phyloP scores from a whole-genome alignment of 2,888 invertebrate genomes.

The Clepsis dumicolana region DNA sequence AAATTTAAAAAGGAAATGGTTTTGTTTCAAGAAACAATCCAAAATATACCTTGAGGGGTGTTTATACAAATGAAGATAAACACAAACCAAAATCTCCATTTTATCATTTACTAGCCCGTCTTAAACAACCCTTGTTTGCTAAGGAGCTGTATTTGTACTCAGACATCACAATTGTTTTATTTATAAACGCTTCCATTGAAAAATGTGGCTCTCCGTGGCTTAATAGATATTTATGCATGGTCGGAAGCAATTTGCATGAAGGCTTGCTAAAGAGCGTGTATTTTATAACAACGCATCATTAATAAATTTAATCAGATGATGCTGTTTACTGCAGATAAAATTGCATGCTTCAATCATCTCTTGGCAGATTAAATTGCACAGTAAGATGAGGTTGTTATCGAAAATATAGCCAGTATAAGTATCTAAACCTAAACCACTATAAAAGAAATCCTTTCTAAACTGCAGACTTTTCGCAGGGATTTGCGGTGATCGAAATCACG shows the following conservation, averaged over 20 bases:
- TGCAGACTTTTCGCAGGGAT: not conserved
- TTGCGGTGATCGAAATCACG: not conserved
- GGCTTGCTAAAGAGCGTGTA: slow-evolving; percentile 59
- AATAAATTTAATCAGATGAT: slow-evolving; percentile 73
- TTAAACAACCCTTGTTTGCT: slow-evolving; percentile 77
- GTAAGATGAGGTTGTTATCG: not conserved
- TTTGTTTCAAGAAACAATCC: slow-evolving; percentile 34
- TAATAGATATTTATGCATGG: slow-evolving; percentile 85
- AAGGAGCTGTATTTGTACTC: slow-evolving; percentile 63
- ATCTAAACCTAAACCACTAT: not conserved
- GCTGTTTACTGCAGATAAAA: slow-evolving; percentile 71
- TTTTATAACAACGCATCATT: slow-evolving; percentile 67
- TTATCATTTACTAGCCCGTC: slow-evolving; percentile 62
- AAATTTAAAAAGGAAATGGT: slow-evolving; percentile 67
- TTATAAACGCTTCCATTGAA: slow-evolving; percentile 69
- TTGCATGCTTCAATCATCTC: slow-evolving; percentile 61
- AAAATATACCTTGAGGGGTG: slow-evolving; percentile 44
- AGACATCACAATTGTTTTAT: slow-evolving; percentile 50
- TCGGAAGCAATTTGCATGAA: slow-evolving; percentile 76
- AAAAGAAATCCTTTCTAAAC: not conserved
- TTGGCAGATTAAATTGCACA: slow-evolving; percentile 53
- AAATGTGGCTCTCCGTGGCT: slow-evolving; percentile 81
- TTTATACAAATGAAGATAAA: slow-evolving; percentile 60
- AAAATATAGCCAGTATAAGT: not conserved
- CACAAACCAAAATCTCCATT: slow-evolving; percentile 60